Conservation (phyloP, 2,797 vertebrate species). For the Bovichtus diacanthus region DNA sequence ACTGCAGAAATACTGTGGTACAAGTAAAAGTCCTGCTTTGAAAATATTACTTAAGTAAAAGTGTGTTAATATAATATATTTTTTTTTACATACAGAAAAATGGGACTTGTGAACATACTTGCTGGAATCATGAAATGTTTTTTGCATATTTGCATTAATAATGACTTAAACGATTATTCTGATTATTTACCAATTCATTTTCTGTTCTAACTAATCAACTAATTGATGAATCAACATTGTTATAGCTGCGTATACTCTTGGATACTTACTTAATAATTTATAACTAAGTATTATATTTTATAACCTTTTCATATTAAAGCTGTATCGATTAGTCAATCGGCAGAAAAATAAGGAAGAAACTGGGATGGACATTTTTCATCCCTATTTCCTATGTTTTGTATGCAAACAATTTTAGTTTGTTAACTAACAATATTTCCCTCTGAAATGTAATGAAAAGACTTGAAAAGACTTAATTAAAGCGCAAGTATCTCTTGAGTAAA, state of each 20-base stretch:
- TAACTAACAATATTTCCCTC: not conserved
- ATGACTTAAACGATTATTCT: not conserved
- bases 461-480: not conserved
- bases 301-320: too few species aligned
- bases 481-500: not conserved
- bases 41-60: not conserved
- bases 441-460: not conserved
- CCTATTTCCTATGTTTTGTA: too few species aligned
- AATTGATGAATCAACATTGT: not conserved
- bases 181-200: not conserved
- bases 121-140: too few species aligned
- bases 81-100: too few species aligned
- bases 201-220: not conserved
- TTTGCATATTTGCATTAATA: too few species aligned
- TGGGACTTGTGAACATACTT: not conserved
- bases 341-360: too few species aligned
- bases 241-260: not conserved
- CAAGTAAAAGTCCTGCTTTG: not conserved
- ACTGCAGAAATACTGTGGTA: not conserved
- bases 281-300: not conserved
- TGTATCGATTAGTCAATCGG: too few species aligned
- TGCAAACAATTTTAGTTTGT: not conserved
- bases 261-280: not conserved
- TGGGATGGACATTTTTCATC: too few species aligned
- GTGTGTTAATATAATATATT: too few species aligned